These are phyloP conservation scores for Morone chrysops DNA, from an alignment of 2,113 vertebrate genomes.

Conservation along the genomic window DNA sequence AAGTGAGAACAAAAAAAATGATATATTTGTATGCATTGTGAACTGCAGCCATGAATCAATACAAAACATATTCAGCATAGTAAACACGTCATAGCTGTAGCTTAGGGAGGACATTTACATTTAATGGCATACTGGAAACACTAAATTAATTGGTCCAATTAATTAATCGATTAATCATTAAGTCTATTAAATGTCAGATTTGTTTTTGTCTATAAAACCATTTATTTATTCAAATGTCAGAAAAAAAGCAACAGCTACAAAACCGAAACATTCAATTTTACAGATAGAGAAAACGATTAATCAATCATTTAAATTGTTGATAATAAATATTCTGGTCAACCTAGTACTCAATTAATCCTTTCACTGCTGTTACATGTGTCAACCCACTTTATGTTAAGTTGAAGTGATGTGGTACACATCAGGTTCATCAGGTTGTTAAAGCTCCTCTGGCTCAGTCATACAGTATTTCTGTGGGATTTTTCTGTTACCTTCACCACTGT, in stretches of 20 bases:
- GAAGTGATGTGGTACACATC: constrained; percentile 29
- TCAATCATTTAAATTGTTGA: background rate
- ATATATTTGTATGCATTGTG: constrained; percentile 63
- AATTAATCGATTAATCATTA: background rate
- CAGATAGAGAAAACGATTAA: constrained; percentile 13
- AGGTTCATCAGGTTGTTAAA: constrained; percentile 12
- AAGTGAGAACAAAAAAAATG: constrained; percentile 59
- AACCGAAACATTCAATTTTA: constrained; percentile 4
- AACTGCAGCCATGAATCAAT: constrained; percentile 63
- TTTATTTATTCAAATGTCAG: constrained; percentile 7
- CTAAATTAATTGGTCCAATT: background rate
- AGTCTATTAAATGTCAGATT: background rate
- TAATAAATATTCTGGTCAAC: background rate
- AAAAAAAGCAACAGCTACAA: constrained; percentile 9
- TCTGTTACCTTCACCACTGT: constrained; percentile 19
- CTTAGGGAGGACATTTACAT: constrained; percentile 8
- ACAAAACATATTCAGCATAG: constrained; percentile 56
- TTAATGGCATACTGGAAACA: constrained; percentile 9
- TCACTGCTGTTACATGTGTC: background rate
- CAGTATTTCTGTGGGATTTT: constrained; percentile 18
- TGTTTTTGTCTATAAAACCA: background rate
- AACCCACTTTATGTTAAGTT: constrained; percentile 13
- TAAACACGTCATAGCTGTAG: constrained; percentile 35
- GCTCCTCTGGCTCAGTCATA: constrained; percentile 19
- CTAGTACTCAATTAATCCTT: background rate